These are phyloP conservation scores for Galago senegalensis DNA, from an alignment of 2,797 vertebrate species.

Conservation along the genomic window DNA sequence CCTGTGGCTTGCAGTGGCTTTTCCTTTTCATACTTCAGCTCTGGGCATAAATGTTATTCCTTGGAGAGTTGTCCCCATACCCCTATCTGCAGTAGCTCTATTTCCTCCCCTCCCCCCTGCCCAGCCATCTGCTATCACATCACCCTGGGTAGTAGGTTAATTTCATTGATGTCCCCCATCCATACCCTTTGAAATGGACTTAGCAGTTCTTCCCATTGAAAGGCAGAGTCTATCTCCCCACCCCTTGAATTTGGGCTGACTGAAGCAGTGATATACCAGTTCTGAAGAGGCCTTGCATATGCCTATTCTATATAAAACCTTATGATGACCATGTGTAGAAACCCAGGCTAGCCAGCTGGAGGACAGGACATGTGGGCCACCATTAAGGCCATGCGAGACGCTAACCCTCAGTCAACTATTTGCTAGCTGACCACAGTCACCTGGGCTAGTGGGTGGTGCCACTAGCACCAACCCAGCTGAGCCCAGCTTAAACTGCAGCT, in stretches of 20 bases:
- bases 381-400: not conserved
- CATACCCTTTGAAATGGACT: not conserved
- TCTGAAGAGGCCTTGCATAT: not conserved
- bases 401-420: not conserved
- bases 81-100: not conserved
- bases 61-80: not conserved
- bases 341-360: not conserved
- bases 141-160: not conserved
- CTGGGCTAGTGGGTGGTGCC: not conserved
- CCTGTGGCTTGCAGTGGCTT: not conserved
- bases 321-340: not conserved
- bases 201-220: not conserved
- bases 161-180: too few relatives aligned
- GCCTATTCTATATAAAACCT: not conserved
- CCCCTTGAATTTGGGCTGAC: not conserved
- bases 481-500: not conserved
- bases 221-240: not conserved
- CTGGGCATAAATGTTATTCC: not conserved
- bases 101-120: not conserved
- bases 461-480: too few relatives aligned
- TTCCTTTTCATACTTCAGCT: not conserved
- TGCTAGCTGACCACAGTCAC: not conserved
- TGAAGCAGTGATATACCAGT: not conserved
- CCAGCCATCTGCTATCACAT: not conserved
- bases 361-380: not conserved